Evolutionary conservation across 1,140 invertebrate species (phyloP).

Genomic region (Neodiprion lecontei): DNA sequence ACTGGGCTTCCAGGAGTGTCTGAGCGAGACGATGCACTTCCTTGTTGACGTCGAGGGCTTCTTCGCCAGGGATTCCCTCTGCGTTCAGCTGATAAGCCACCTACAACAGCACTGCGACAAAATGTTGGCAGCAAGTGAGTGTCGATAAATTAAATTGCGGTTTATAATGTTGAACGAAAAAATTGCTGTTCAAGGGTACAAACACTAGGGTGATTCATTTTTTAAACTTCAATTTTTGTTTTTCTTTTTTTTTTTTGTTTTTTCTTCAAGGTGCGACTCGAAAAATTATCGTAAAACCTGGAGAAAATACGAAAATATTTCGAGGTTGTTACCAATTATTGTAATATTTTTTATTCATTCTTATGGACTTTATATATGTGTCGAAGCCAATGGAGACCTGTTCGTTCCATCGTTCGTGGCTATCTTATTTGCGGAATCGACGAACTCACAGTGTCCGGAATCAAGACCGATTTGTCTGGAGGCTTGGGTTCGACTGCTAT

Average conservation of each 20-base stretch:
- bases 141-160: background rate
- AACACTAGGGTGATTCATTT: background rate
- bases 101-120: conserved; percentile 84
- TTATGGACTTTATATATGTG: too few species aligned
- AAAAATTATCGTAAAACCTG: too few species aligned
- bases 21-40: conserved; percentile 88
- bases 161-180: background rate
- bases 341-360: too few species aligned
- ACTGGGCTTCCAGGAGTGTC: conserved; percentile 86
- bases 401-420: too few species aligned
- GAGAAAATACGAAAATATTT: too few species aligned
- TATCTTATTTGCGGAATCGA: too few species aligned
- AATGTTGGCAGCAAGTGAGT: conserved; percentile 65
- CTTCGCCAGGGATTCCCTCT: conserved; percentile 79
- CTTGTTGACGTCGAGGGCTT: conserved; percentile 86
- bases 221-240: background rate
- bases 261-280: background rate
- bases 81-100: conserved; percentile 81
- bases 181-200: background rate
- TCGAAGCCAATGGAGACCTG: too few species aligned
- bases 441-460: too few species aligned
- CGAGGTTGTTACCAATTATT: too few species aligned
- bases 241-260: background rate
- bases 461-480: too few species aligned
- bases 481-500: too few species aligned